phyloP scores from a whole-genome alignment of 2,888 invertebrate species.

The Erpobdella octoculata region DNA sequence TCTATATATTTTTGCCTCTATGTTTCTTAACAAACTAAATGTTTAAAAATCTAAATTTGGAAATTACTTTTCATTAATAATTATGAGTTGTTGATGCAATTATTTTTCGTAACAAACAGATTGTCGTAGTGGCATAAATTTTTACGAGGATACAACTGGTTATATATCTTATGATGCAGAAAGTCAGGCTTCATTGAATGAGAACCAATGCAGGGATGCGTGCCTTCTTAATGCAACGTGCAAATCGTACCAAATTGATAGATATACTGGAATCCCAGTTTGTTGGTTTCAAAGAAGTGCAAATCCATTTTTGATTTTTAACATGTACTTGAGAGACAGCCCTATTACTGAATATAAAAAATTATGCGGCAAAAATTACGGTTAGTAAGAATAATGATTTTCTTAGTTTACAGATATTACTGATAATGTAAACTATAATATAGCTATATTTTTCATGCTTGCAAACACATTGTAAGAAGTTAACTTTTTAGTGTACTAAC shows the following conservation, averaged over 20 bases:
- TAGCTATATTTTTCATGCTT: no score
- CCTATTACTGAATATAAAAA: conserved; percentile 12
- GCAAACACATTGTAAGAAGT: no score
- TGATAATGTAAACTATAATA: no score
- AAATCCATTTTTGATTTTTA: conserved; percentile 13
- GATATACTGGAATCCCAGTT: background rate
- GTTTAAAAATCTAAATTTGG: no score
- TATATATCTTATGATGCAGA: background rate
- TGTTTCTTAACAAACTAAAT: no score
- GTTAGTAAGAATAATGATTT: no score
- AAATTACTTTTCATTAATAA: no score
- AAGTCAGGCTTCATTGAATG: background rate
- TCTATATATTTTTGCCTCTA: no score
- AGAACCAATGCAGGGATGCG: background rate
- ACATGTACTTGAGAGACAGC: background rate
- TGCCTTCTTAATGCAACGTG: conserved; percentile 6
- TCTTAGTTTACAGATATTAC: no score
- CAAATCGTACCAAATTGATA: conserved; percentile 26
- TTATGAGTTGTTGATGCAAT: no score
- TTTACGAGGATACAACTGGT: background rate
- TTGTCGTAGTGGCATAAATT: background rate
- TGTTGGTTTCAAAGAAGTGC: conserved; percentile 18
- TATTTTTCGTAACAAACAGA: no score
- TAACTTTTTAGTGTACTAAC: no score
- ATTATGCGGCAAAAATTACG: conserved; percentile 2